Evolutionary conservation across 2,888 invertebrate genomes (phyloP).

Genomic region (Malthinus flaveolus): DNA sequence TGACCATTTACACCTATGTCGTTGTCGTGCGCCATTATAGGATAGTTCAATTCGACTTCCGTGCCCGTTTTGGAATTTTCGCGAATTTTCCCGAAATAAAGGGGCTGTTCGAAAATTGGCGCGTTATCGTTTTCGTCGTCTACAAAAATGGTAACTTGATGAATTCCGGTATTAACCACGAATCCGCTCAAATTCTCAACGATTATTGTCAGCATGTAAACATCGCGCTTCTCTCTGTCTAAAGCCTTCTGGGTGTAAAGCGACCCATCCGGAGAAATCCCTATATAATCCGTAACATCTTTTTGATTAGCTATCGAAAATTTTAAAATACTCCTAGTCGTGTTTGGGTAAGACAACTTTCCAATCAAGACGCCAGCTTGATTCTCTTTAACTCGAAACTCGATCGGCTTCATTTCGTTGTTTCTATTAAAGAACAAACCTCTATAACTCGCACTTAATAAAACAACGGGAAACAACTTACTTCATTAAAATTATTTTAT

Average conservation of each 20-base stretch:
- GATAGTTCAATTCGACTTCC: constrained; percentile 69
- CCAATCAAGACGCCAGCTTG: constrained; percentile 73
- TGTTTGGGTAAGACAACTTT: constrained; percentile 64
- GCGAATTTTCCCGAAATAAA: constrained; percentile 75
- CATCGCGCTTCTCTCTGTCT: constrained; percentile 74
- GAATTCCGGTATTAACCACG: constrained; percentile 70
- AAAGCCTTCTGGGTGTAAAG: constrained; percentile 76
- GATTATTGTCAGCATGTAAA: constrained; percentile 77
- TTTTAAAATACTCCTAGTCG: constrained; percentile 55
- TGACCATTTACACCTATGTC: constrained; percentile 71
- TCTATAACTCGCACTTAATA: background rate
- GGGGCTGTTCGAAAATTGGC: constrained; percentile 72
- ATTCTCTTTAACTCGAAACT: constrained; percentile 79
- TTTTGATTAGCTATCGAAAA: constrained; percentile 83
- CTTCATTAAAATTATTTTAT: constrained; percentile 68
- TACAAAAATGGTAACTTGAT: constrained; percentile 78
- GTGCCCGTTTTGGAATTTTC: constrained; percentile 77
- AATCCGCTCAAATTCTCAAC: constrained; percentile 74
- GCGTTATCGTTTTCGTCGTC: constrained; percentile 88
- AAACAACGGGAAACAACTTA: constrained; percentile 54
- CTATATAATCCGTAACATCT: constrained; percentile 78
- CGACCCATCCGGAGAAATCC: constrained; percentile 77
- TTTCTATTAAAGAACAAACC: constrained; percentile 47
- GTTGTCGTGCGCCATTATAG: constrained; percentile 71
- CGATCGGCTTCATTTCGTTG: constrained; percentile 69